phyloP scores from a whole-genome alignment of 2,113 vertebrate genomes.

The Grallaria varia region DNA sequence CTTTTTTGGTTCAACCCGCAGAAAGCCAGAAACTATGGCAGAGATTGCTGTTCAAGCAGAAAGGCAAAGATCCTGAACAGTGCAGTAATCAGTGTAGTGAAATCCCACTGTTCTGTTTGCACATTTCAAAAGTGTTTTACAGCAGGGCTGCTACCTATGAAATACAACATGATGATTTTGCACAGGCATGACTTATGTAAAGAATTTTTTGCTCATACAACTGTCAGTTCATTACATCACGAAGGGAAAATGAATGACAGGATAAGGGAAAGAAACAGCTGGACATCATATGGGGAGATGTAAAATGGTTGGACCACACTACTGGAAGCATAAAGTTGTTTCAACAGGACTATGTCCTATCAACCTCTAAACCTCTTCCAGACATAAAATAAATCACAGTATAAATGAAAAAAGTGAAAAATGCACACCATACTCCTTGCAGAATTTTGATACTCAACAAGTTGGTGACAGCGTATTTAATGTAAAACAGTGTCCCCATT shows the following conservation, averaged over 20 bases:
- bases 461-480: neutral
- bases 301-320: neutral
- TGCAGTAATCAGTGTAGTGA: neutral
- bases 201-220: neutral
- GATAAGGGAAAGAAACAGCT: neutral
- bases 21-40: neutral
- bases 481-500: neutral
- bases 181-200: neutral
- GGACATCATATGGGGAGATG: neutral
- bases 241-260: neutral
- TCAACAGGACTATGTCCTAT: neutral
- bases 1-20: neutral
- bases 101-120: neutral
- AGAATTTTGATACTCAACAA: neutral
- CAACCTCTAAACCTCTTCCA: neutral
- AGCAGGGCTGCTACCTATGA: neutral
- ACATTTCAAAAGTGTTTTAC: neutral
- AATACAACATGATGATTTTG: neutral
- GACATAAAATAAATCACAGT: neutral
- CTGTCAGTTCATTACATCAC: neutral
- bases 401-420: neutral
- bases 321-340: neutral
- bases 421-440: neutral
- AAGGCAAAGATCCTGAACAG: neutral
- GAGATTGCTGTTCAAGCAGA: neutral